Base-by-base conservation (phyloP, 2,797 vertebrate genomes). In the Falco cherrug region DNA sequence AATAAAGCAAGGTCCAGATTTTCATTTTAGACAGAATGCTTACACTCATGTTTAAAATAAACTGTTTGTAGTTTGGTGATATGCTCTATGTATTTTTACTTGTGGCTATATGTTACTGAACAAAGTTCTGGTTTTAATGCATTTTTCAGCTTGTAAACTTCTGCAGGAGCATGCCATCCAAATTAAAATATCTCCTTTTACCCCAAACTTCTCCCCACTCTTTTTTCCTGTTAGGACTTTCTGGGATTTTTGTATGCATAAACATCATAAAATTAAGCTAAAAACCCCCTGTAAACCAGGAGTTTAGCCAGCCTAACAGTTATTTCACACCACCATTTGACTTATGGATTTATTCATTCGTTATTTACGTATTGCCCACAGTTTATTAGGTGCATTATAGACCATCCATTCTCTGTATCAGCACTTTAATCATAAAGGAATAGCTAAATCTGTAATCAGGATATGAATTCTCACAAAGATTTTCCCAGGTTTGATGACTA, bases 131-230 rank as follows among this genome's bases (percentile, higher is more conserved):
- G 7, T 54, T 94, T 88, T 65, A 78, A 91, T 88, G 83, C 45
- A 53, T 82, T 88, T 93, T 90, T 84, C 89, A 97, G 76, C 93
- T 86, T 69, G 88, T 94, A 92, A 95, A 90, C 87, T 80, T 57
- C 85, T 82, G 56, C 86, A 87, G 74, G 53, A 83, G 60, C 64
- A 87, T 31, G 56, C 84, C 60, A 43, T 5, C 17, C 35, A 41
- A 83, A 92, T 77, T 50, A 82, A 94, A 95, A 92, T 57, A 47
- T 12, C 16, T 39, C 74, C 53, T 71, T 80, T 41, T 25, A 87
- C 47, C 43, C 90, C 11, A 48, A 93, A 83, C 35, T 56, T 74
- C 50, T 93, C 64, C 41, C 29, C 16, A 16, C 35, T 65, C 47
- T 78, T 69, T 84, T 63, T 61, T 26, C 31, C 59, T 11, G 4